Evolutionary conservation across 2,888 invertebrate genomes (phyloP).

Genomic region (Synanthedon myopaeformis): DNA sequence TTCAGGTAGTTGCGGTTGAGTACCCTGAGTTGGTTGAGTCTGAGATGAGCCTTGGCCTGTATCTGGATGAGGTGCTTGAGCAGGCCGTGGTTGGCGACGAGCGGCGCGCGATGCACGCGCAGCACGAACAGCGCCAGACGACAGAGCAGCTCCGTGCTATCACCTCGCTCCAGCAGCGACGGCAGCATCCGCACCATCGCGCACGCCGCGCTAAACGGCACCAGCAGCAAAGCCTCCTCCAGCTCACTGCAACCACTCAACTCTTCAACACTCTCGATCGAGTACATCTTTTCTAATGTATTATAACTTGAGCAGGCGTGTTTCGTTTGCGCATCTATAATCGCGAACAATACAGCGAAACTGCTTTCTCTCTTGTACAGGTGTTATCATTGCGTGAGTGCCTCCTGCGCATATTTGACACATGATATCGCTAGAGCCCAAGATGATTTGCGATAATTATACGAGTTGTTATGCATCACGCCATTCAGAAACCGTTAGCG

Average conservation of each 20-base stretch:
- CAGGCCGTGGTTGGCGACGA: slow-evolving; percentile 78
- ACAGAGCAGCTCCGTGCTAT: slow-evolving; percentile 80
- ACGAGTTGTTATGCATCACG: too few relatives aligned
- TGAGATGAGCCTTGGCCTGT: slow-evolving; percentile 67
- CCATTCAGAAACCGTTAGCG: too few relatives aligned
- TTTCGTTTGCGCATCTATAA: too few relatives aligned
- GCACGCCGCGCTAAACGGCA: slow-evolving; percentile 86
- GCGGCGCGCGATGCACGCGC: slow-evolving; percentile 81
- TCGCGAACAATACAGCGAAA: too few relatives aligned
- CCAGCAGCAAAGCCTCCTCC: slow-evolving; percentile 87
- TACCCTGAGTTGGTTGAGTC: slow-evolving; percentile 74
- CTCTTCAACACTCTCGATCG: too few relatives aligned
- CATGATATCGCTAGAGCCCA: too few relatives aligned
- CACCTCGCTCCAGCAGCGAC: slow-evolving; percentile 74
- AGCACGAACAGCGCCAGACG: slow-evolving; percentile 83
- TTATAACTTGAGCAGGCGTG: too few relatives aligned
- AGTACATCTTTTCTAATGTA: too few relatives aligned
- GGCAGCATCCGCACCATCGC: slow-evolving; percentile 81
- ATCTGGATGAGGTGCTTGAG: slow-evolving; percentile 75
- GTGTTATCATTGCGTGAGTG: too few relatives aligned
- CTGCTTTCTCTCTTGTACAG: too few relatives aligned
- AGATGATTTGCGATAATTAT: too few relatives aligned
- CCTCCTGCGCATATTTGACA: too few relatives aligned
- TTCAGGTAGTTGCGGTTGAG: slow-evolving; percentile 16
- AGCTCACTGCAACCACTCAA: slow-evolving; percentile 77